These are phyloP conservation scores for Potorous gilbertii DNA, from an alignment of 2,797 vertebrate genomes.

Conservation along the genomic window DNA sequence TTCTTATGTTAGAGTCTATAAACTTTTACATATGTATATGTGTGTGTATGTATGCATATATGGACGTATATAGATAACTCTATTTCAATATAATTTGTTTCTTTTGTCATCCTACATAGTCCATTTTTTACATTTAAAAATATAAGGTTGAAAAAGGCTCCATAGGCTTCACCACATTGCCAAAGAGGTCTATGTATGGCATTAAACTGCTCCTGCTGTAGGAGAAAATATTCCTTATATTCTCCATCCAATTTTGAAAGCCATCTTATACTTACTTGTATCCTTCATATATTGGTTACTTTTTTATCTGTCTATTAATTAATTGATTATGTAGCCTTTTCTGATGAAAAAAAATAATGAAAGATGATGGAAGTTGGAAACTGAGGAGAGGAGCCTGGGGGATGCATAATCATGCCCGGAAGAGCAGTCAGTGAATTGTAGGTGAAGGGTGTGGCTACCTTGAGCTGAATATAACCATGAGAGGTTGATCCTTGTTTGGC, in stretches of 20 bases:
- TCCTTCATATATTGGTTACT: neutral
- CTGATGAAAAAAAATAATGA: neutral
- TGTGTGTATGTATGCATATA: neutral
- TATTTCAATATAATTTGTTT: too few species aligned
- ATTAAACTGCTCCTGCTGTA: neutral
- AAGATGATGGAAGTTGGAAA: neutral
- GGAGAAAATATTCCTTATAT: neutral
- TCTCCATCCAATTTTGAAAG: neutral
- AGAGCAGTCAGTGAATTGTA: neutral
- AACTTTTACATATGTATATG: neutral
- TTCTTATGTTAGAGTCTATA: neutral
- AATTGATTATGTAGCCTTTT: neutral
- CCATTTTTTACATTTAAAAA: neutral
- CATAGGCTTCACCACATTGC: neutral
- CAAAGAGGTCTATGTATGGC: neutral
- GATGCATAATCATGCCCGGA: neutral
- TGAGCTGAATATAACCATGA: neutral
- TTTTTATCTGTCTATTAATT: neutral
- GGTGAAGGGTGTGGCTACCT: neutral
- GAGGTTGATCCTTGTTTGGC: neutral
- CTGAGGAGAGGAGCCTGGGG: neutral
- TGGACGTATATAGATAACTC: too few species aligned
- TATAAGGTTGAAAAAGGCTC: neutral
- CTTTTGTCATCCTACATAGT: neutral
- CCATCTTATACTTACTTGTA: neutral